A percentile compares a stretch with the other conserved stretches of the same genome.
phyloP scores from a whole-genome alignment of 2,797 vertebrate species.

The Epinephelus malabaricus region DNA sequence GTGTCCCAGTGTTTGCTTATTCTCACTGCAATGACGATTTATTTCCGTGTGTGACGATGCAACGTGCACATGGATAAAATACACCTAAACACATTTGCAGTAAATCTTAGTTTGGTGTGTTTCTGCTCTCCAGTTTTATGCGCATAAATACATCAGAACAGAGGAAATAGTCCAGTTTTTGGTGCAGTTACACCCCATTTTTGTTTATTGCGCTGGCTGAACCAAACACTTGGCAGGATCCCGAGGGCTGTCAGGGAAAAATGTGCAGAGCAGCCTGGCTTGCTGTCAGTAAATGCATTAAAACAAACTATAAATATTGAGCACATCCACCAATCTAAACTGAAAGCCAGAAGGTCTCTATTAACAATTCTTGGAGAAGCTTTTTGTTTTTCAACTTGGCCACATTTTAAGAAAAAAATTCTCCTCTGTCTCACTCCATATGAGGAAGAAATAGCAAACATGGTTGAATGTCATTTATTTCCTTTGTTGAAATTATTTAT shows the following conservation, averaged over 20 bases:
- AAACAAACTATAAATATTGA: conserved; percentile 68
- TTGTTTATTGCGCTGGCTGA: conserved; percentile 55
- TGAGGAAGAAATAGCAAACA: background rate
- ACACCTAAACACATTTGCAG: background rate
- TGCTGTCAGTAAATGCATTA: conserved; percentile 72
- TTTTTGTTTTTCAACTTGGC: conserved; percentile 35
- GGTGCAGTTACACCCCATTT: conserved; percentile 38
- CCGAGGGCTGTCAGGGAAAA: conserved; percentile 67
- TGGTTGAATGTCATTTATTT: background rate
- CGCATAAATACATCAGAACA: background rate
- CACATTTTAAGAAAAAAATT: conserved; percentile 36
- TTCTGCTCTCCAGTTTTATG: background rate
- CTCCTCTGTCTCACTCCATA: background rate
- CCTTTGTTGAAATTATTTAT: background rate
- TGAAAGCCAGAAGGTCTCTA: conserved; percentile 46
- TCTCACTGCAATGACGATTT: background rate
- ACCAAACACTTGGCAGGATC: conserved; percentile 66
- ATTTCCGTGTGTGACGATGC: conserved; percentile 24
- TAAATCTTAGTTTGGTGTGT: background rate
- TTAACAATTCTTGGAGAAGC: conserved; percentile 35
- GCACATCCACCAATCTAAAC: conserved; percentile 47
- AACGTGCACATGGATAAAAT: background rate
- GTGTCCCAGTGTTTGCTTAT: conserved; percentile 1
- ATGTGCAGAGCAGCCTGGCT: conserved; percentile 71
- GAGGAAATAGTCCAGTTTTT: background rate